These are phyloP conservation scores for Oxyura jamaicensis DNA, from an alignment of 2,113 vertebrate species.

Conservation along the genomic window DNA sequence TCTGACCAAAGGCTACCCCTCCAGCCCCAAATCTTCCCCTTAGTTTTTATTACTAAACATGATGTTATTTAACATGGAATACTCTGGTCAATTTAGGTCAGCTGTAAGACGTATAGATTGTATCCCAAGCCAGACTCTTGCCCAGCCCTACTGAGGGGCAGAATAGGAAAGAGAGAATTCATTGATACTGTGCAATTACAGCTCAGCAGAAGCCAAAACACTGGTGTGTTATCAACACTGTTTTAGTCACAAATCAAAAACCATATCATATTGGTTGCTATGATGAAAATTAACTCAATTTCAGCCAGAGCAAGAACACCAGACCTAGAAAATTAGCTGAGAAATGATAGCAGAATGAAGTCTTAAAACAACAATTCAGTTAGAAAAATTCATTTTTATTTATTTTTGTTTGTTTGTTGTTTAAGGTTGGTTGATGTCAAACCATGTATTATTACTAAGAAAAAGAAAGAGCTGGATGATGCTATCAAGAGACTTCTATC, in stretches of 20 bases:
- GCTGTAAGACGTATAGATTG: neutral
- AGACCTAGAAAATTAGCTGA: neutral
- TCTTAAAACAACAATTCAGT: neutral
- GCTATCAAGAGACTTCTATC: no score
- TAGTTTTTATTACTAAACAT: neutral
- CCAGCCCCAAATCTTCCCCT: neutral
- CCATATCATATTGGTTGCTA: neutral
- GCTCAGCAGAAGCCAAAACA: neutral
- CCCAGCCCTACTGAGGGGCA: neutral
- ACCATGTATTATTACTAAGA: neutral
- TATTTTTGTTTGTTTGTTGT: neutral
- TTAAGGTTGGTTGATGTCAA: neutral
- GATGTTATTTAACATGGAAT: neutral
- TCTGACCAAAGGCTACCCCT: neutral
- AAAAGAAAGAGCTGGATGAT: no score
- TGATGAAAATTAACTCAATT: neutral
- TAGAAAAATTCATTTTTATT: neutral
- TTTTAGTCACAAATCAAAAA: neutral
- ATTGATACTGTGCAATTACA: neutral
- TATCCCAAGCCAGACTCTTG: neutral
- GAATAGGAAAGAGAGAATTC: neutral
- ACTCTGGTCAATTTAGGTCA: accelerated
- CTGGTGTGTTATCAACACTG: neutral
- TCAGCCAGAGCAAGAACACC: neutral
- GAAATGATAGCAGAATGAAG: neutral